A percentile compares a stretch with the other conserved stretches of the same genome.
These are phyloP conservation scores for Campopleginae sp. DNA, from an alignment of 2,888 invertebrate genomes.

Conservation along the genomic window DNA sequence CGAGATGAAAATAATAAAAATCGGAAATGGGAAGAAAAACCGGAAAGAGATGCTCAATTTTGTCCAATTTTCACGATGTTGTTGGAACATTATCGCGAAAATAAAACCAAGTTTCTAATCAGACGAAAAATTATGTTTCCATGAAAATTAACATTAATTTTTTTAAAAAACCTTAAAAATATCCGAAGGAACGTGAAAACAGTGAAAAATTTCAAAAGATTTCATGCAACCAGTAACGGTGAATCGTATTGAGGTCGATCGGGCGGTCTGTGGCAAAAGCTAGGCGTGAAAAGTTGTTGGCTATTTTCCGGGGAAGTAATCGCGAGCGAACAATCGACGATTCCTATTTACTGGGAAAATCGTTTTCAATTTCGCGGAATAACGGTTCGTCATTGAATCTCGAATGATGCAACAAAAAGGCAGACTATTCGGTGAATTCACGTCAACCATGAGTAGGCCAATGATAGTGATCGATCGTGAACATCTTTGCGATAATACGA, in stretches of 20 bases:
- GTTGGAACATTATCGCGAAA: no score
- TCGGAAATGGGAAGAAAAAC: no score
- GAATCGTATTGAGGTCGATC: constrained; percentile 17
- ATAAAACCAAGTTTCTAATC: no score
- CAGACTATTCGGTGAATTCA: background rate
- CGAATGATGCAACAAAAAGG: background rate
- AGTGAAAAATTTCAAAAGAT: background rate
- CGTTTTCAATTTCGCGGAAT: constrained; percentile 7
- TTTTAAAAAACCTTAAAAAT: no score
- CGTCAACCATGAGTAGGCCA: background rate
- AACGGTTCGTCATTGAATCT: constrained; percentile 11
- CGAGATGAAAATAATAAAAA: no score
- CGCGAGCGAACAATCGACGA: background rate
- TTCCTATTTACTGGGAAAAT: background rate
- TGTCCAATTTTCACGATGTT: background rate
- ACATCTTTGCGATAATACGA: background rate
- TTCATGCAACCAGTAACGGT: background rate
- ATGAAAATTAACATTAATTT: no score
- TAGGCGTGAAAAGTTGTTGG: background rate
- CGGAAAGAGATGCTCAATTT: background rate
- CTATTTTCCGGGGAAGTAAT: background rate
- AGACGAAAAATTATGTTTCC: no score
- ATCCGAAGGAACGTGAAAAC: background rate
- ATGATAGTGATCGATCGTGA: constrained; percentile 1
- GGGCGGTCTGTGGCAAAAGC: background rate